Base-by-base conservation (phyloP, 2,113 vertebrate species). In the Hyla sarda region DNA sequence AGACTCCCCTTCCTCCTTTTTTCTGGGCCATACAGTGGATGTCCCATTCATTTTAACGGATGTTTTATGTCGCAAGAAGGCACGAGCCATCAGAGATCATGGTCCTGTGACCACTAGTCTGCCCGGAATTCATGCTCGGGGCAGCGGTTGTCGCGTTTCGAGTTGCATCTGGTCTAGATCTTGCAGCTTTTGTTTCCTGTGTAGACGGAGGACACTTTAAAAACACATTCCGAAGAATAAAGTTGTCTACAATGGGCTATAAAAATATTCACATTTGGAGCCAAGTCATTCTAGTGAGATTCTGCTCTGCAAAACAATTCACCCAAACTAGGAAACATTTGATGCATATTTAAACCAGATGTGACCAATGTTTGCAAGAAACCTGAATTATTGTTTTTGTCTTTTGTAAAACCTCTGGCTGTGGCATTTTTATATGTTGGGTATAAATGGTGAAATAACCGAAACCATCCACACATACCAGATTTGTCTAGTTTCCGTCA, bases 241-340 rank as follows among this genome's bases (percentile, higher is more conserved):
- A 34, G 32, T 69, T 2, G 32, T 69, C 65, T 41, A 41, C 32
- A 23, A 71, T 2, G 9, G 8, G 60, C 25, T 69, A 10, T 71
- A 71, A 71, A 48, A 71, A 41, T 71, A 71, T 71, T 71, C 67
- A 21, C 32, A 0, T 0, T 7, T 34, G 9, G 67, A 37, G 67
- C 67, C 67, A 71, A 71, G 34, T 69, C 32, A 17, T 69, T 34
- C 32, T 28, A 34, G 65, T 10, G 47, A 13, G 5, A 52, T 52
- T 19, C 50, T 52, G 50, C 50, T 52, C 50, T 16, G 16, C 32
- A 71, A 21, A 37, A 71, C 19, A 71, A 37, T 14, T 47, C n/a
- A 25, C 41, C 72, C 72, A 48, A 48, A 74, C 72, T 12, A 16
- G 41, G 41, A 74, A 74, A 74, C n/a, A 74, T 74, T 72, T 30